Base-by-base conservation (phyloP, 2,888 invertebrate genomes). In the Sphecodes monilicornis region DNA sequence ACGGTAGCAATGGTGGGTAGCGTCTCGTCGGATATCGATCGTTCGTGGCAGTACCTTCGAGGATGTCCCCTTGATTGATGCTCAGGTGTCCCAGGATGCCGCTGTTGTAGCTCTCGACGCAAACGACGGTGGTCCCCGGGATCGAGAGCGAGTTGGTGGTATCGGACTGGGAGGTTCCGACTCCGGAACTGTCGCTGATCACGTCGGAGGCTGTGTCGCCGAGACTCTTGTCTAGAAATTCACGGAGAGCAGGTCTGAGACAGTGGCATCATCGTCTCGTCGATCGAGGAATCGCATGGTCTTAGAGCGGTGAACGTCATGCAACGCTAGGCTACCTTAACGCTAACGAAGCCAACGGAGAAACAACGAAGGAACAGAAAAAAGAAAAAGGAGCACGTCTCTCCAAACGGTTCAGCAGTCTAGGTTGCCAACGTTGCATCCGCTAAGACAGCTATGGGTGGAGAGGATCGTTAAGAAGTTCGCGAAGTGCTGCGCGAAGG, bases 151-250 rank as follows among this genome's bases (percentile, higher is more conserved):
- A 97, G 84, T 97, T 96, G 76, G 96, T 96, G 88, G 97, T 98
- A 94, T 98, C 98, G 75, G 98, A 98, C 95, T 97, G 98, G 92
- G 97, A 97, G 60, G 98, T 98, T 88, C 98, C 98, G 82, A 98
- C 98, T 83, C 98, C 98, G 89, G 98, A 98, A 93, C 98, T 98
- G 95, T 98, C 98, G 95, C 98, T 98, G 93, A 98, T 98, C 94
- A 98, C 97, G 96, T 98, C 98, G 95, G 98, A 98, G 57, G 94
- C 94, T 90, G 97, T 97, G 95, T 98, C 98, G 87, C 98, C 98
- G 93, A 98, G 96, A 95, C 98, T 98, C 96, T 98, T 98, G 96
- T 98, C 98, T 98, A 96, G 36, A 90, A 96, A 89, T 76, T 84
- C 39, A 84, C 73, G 80, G 77, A 78, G 83, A 84, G 88, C 88